These are phyloP conservation scores for Eulemur macaco DNA, from an alignment of 2,113 vertebrate genomes.

Conservation along the genomic window DNA sequence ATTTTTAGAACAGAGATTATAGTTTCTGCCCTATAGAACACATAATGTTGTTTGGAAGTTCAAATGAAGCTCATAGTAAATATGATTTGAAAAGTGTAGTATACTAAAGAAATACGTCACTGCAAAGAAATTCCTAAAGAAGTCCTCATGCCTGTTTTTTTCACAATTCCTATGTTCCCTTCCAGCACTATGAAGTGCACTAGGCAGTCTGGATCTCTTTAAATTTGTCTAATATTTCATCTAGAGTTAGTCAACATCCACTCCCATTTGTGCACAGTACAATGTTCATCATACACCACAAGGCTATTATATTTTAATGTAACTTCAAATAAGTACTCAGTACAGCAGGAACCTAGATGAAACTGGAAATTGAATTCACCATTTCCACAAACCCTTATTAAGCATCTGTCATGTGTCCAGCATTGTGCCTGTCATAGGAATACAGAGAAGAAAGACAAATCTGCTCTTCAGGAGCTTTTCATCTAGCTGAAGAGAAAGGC, in stretches of 20 bases:
- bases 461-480: not conserved
- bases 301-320: not conserved
- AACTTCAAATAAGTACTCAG: conserved; percentile 33
- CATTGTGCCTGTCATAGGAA: not conserved
- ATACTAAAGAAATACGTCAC: not conserved
- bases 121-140: not conserved
- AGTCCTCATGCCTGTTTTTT: not conserved
- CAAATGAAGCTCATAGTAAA: not conserved
- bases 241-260: not conserved
- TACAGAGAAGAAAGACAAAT: not conserved
- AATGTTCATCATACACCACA: not conserved
- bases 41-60: not conserved
- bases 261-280: not conserved
- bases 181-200: not conserved
- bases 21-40: not conserved
- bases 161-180: not conserved
- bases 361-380: conserved; percentile 6
- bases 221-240: not conserved
- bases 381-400: conserved; percentile 12
- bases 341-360: not conserved
- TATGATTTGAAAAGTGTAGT: not conserved
- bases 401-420: not conserved
- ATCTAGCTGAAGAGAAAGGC: not conserved
- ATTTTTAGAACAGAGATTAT: not conserved
- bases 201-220: not conserved